Conservation (phyloP, 2,888 invertebrate species). For the Calephelis perditalis region DNA sequence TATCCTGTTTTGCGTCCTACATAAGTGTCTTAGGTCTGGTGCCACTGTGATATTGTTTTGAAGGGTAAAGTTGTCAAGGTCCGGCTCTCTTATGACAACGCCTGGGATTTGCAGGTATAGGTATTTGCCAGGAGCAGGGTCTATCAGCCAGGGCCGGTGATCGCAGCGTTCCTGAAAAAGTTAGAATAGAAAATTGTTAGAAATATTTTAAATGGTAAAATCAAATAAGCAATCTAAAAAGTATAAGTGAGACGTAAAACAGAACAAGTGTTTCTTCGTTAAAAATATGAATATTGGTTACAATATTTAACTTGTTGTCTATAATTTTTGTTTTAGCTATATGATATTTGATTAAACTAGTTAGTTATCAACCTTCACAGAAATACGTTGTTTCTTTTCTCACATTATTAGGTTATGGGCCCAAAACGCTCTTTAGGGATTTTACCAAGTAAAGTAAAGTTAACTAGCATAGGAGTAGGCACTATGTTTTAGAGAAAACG, state of each 20-base stretch:
- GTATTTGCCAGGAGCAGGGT: slow-evolving; percentile 85
- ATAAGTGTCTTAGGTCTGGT: slow-evolving; percentile 77
- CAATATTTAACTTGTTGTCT: no score
- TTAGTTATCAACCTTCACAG: slow-evolving; percentile 12
- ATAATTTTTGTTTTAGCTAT: background rate
- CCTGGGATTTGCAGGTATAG: slow-evolving; percentile 89
- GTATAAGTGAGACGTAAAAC: no score
- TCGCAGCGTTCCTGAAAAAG: slow-evolving; percentile 85
- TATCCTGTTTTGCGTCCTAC: slow-evolving; percentile 87
- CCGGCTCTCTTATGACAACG: slow-evolving; percentile 71
- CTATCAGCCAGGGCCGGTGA: slow-evolving; percentile 87
- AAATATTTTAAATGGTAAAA: no score
- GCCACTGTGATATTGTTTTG: slow-evolving; percentile 77
- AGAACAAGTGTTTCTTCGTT: no score
- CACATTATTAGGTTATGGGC: slow-evolving; percentile 17
- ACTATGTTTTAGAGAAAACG: slow-evolving; percentile 1
- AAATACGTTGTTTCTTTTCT: slow-evolving; percentile 15
- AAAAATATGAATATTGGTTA: no score
- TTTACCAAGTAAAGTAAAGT: slow-evolving; percentile 6
- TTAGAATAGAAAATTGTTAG: background rate
- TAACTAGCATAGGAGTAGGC: slow-evolving; percentile 13
- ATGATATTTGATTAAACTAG: slow-evolving; percentile 25
- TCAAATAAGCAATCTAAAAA: no score
- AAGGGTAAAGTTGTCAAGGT: slow-evolving; percentile 69
- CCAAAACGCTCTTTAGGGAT: slow-evolving; percentile 11